Evolutionary conservation across 2,797 vertebrate species (phyloP).

Genomic region (Aselliscus stoliczkanus): DNA sequence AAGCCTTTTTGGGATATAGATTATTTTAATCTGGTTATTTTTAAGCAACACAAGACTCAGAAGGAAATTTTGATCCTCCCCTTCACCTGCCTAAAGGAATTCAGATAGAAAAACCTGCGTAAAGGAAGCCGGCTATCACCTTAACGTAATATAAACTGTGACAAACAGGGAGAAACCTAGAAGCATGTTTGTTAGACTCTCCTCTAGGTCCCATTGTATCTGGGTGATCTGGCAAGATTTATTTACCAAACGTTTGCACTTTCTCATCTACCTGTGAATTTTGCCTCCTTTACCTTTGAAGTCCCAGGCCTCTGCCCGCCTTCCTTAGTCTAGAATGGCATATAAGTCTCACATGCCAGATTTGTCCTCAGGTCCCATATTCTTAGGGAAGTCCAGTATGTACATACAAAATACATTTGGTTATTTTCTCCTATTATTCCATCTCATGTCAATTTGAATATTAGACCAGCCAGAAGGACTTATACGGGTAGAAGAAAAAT

Average conservation of each 20-base stretch:
- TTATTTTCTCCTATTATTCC: background rate
- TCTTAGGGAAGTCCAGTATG: background rate
- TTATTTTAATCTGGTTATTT: background rate
- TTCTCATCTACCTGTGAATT: background rate
- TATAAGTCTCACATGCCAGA: background rate
- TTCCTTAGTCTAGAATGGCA: background rate
- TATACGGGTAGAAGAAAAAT: background rate
- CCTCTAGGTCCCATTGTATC: background rate
- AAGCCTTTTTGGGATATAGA: background rate
- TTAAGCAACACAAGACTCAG: too few relatives aligned
- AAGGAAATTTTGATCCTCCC: background rate
- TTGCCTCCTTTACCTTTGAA: background rate
- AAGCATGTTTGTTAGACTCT: background rate
- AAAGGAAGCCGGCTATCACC: background rate
- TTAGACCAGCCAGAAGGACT: too few relatives aligned
- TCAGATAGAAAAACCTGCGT: background rate
- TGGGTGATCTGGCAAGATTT: background rate
- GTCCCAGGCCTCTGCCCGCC: background rate
- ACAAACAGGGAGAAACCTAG: background rate
- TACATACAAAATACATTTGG: background rate
- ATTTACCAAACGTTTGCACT: background rate
- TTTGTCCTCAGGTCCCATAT: background rate
- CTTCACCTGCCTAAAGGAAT: background rate
- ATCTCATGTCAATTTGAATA: too few relatives aligned
- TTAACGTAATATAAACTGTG: background rate